phyloP scores from a whole-genome alignment of 2,888 invertebrate genomes.

The Pristionchus japonicus region DNA sequence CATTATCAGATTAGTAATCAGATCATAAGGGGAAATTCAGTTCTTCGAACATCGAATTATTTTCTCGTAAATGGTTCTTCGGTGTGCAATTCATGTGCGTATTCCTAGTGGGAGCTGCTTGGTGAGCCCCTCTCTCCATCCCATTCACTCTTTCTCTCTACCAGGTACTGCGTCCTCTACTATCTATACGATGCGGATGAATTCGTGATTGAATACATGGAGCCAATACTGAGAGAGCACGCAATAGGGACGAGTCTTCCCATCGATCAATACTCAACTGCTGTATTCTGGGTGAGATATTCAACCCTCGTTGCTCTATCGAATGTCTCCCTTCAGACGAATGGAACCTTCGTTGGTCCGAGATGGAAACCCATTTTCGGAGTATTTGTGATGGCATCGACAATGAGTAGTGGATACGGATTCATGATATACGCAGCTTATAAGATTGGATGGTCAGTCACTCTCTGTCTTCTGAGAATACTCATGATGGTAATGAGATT shows the following conservation, averaged over 20 bases:
- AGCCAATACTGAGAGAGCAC: conserved; percentile 2
- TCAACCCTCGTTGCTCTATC: background rate
- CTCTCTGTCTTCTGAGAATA: background rate
- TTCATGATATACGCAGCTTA: conserved; percentile 33
- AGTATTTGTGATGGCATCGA: background rate
- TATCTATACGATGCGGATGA: conserved; percentile 26
- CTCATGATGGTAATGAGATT: background rate
- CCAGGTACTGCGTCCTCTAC: conserved; percentile 21
- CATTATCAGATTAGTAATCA: background rate
- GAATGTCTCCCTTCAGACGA: background rate
- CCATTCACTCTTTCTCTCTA: background rate
- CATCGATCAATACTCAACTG: conserved; percentile 27
- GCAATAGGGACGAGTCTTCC: conserved; percentile 31
- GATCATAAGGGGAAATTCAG: background rate
- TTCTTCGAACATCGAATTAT: background rate
- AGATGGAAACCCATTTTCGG: conserved; percentile 40
- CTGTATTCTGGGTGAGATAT: background rate
- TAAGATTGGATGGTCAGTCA: background rate
- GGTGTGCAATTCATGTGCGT: background rate
- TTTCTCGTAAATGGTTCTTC: conserved; percentile 10
- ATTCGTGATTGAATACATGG: conserved; percentile 34
- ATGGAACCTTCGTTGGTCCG: conserved; percentile 30
- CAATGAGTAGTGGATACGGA: conserved; percentile 23
- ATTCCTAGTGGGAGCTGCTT: background rate
- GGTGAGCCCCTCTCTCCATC: background rate